Percentiles rank a stretch among this genome's conserved stretches.
Evolutionary conservation across 1,140 invertebrate genomes (phyloP).

Genomic region (Caerostris darwini): DNA sequence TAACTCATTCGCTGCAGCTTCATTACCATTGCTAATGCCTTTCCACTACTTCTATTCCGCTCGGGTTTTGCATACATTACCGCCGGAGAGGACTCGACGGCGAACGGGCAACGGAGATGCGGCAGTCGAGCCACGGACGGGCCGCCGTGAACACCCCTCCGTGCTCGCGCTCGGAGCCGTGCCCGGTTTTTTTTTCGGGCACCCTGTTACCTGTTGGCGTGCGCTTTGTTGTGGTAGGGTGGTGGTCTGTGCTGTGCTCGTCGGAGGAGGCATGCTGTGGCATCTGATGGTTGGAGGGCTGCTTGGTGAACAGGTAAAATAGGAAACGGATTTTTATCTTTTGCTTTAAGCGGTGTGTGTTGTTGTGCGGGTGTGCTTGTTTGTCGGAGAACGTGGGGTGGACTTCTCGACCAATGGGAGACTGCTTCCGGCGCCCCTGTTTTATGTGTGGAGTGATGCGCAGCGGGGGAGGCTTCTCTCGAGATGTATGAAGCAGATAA

Average conservation of each 20-base stretch:
- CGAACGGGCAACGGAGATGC: neutral
- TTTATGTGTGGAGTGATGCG: neutral
- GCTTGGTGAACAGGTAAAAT: neutral
- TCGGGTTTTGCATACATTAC: slow-evolving; percentile 77
- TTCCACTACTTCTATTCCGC: slow-evolving; percentile 61
- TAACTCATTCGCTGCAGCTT: slow-evolving; percentile 76
- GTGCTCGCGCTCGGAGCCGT: neutral
- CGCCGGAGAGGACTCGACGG: slow-evolving; percentile 44
- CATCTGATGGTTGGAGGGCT: neutral
- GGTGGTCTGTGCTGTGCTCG: neutral
- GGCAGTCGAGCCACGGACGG: slow-evolving; percentile 62
- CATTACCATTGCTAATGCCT: slow-evolving; percentile 78
- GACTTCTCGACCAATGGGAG: slow-evolving; percentile 38
- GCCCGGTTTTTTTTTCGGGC: neutral
- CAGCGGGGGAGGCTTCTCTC: neutral
- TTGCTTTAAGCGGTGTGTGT: neutral
- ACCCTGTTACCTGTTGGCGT: neutral
- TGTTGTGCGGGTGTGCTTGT: neutral
- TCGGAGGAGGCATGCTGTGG: neutral
- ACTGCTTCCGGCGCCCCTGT: neutral
- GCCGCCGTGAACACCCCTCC: slow-evolving; percentile 38
- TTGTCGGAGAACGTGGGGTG: neutral
- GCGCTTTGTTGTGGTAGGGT: neutral
- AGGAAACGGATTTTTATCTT: neutral
- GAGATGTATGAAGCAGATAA: too few species aligned